Evolutionary conservation across 2,888 invertebrate species (phyloP).

Genomic region (Cephus rjabovi): DNA sequence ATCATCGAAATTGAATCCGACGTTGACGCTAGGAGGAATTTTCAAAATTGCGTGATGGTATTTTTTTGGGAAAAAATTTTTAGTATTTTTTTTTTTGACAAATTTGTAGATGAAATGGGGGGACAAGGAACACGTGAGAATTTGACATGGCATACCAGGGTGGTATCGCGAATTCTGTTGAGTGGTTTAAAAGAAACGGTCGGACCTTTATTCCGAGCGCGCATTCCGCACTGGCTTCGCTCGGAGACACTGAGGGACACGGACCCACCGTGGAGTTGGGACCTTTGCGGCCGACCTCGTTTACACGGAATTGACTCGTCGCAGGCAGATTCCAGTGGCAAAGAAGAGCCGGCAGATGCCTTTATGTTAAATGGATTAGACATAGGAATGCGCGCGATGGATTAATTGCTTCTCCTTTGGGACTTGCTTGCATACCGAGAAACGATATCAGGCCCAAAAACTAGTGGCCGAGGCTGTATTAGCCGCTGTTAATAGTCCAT

Average conservation of each 20-base stretch:
- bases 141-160: conserved; percentile 1
- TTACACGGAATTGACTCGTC: conserved; percentile 63
- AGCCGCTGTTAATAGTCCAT: background rate
- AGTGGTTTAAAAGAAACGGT: conserved; percentile 9
- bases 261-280: background rate
- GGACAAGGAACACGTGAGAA: background rate
- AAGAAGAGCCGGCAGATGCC: conserved; percentile 42
- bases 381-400: conserved; percentile 60
- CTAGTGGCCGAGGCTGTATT: background rate
- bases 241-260: background rate
- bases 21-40: background rate
- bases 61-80: background rate
- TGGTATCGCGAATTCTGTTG: background rate
- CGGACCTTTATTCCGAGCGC: conserved; percentile 14
- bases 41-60: background rate
- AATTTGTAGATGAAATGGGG: background rate
- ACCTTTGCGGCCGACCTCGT: conserved; percentile 8
- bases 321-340: conserved; percentile 42
- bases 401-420: conserved; percentile 51
- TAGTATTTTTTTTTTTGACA: background rate
- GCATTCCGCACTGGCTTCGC: conserved; percentile 18
- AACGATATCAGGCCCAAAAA: conserved; percentile 7
- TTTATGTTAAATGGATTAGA: conserved; percentile 65
- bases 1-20: background rate
- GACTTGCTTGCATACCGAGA: conserved; percentile 31